A percentile compares a stretch with the other conserved stretches of the same genome.
These are phyloP conservation scores for Calonectris borealis DNA, from an alignment of 2,113 vertebrate species.

Conservation along the genomic window DNA sequence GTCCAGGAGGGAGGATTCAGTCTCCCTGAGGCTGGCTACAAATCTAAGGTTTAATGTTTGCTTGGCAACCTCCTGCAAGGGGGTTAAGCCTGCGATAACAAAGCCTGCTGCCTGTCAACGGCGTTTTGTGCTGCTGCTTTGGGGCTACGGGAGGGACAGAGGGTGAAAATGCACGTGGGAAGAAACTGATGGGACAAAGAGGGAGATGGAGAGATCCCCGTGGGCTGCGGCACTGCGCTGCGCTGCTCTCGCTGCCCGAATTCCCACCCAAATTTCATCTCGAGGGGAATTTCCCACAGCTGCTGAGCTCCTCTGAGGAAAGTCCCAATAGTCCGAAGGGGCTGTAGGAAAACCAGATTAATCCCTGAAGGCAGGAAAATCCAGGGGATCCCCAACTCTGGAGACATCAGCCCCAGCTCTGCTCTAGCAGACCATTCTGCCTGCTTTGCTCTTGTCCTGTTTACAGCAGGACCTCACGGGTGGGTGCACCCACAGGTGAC, in stretches of 20 bases:
- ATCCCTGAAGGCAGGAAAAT: not conserved
- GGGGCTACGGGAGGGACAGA: not conserved
- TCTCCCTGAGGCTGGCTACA: not conserved
- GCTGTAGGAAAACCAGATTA: not conserved
- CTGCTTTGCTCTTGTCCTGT: not conserved
- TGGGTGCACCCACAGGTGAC: not conserved
- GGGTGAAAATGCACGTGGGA: not conserved
- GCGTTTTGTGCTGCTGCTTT: not conserved
- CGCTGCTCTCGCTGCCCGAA: not conserved
- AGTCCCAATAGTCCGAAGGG: not conserved
- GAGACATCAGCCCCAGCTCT: not conserved
- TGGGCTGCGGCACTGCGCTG: accelerated
- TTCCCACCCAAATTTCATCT: not conserved
- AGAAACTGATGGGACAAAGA: not conserved
- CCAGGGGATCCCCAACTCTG: not conserved
- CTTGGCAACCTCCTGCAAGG: not conserved
- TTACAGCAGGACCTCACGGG: not conserved
- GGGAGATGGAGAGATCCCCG: not conserved
- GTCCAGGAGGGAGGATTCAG: not conserved
- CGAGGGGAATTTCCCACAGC: not conserved
- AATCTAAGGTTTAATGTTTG: not conserved
- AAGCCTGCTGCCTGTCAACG: not conserved
- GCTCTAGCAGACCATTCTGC: not conserved
- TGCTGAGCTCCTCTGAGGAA: not conserved
- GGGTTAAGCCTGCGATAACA: not conserved